These are phyloP conservation scores for Oithona nana DNA, from an alignment of 2,888 invertebrate genomes.

Conservation along the genomic window DNA sequence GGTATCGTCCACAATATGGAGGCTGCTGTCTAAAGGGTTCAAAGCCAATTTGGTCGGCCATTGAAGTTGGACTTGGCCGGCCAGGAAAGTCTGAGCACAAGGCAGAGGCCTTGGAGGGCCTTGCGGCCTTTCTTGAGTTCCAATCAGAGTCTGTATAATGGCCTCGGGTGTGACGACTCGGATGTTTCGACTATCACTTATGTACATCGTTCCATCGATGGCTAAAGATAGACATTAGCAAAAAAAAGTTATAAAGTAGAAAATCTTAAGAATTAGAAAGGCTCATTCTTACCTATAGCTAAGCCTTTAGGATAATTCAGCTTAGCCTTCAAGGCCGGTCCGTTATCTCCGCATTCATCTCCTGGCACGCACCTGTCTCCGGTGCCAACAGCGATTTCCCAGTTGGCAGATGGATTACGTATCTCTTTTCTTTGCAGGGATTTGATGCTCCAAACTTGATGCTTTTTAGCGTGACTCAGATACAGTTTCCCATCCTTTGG, in stretches of 20 bases:
- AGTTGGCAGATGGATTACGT: conserved; percentile 65
- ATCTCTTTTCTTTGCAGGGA: conserved; percentile 40
- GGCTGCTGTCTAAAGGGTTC: conserved; percentile 76
- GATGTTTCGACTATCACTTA: conserved; percentile 87
- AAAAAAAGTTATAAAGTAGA: too few relatives aligned
- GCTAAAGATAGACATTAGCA: too few relatives aligned
- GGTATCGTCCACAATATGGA: conserved; percentile 90
- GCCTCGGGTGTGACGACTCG: conserved; percentile 80
- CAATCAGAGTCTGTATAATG: conserved; percentile 74
- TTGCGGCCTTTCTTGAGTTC: conserved; percentile 36
- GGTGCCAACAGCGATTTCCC: conserved; percentile 85
- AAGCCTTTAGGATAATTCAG: conserved; percentile 86
- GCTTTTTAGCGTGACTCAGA: conserved; percentile 87
- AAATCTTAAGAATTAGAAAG: background rate
- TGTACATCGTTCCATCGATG: too few relatives aligned
- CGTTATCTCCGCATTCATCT: conserved; percentile 90
- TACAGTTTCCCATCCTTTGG: conserved; percentile 82
- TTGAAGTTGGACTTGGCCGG: conserved; percentile 50
- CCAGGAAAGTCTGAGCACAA: conserved; percentile 51
- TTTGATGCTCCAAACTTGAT: conserved; percentile 43
- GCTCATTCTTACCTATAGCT: conserved; percentile 55
- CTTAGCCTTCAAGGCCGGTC: conserved; percentile 74
- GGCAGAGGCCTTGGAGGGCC: conserved; percentile 50
- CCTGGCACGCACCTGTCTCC: conserved; percentile 82
- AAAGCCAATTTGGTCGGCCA: conserved; percentile 93